Base-by-base conservation (phyloP, 64 coral and sea anemone species). In the Platygyra sinensis region DNA sequence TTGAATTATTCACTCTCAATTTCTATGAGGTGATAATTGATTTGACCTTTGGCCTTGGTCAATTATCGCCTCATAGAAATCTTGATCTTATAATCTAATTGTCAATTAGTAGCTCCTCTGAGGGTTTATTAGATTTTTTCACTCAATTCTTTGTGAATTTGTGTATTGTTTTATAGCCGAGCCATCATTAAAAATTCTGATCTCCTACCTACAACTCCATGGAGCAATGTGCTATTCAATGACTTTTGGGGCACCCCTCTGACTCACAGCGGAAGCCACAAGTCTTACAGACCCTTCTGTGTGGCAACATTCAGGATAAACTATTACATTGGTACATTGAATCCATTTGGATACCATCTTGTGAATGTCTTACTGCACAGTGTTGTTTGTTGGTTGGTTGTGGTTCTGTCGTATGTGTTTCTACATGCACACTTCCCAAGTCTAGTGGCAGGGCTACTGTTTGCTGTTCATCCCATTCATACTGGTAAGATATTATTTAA, bases 221-320 rank as follows among this genome's bases (percentile, higher is more conserved):
- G 97, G 97, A 83, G 81, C 25, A 93, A 94, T 46, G 72, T 99
- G n/a, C 80, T 96, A 24, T 95, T 95, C 46, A 80, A 99, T 89
- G 97, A 99, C 72, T 99, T 99, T 59, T 99, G 97, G 97, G 97
- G 97, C 6, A 99, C 97, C 27, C 97, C 97, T 15, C 78, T 99
- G 19, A 95, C 87, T 67, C 97, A 99, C 79, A 99, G 97, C 46
- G 97, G 97, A 27, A 99, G 97, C 38, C 97, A 99, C 59, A 93
- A 95, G 55, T 99, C 97, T 2, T 99, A 99, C 77, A 83, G 97
- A 75, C 97, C 97, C 28, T 18, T 99, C 52, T 99, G 97, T 80
- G 94, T 99, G 10, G 91, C 86, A 15, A 93, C 97, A 88, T 99
- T 99, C 75, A 83, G 97, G 65, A 71, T 99, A 13, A 99, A 99